These are phyloP conservation scores for Acleris literana DNA, from an alignment of 2,888 invertebrate genomes.

Conservation along the genomic window DNA sequence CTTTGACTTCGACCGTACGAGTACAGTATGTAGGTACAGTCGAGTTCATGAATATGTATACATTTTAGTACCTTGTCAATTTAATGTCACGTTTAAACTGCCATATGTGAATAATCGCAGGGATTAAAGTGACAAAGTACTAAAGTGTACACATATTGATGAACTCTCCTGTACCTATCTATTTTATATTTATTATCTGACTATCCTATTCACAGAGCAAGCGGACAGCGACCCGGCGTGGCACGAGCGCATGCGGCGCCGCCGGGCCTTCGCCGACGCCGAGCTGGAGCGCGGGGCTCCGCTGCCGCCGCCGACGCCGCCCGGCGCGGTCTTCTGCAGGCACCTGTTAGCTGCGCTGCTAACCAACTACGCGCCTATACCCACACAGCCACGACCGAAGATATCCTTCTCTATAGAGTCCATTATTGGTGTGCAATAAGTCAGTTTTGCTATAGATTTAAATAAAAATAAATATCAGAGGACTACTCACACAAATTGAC, in stretches of 20 bases:
- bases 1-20: too few relatives aligned
- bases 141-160: too few relatives aligned
- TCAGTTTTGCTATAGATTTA: neutral
- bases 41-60: too few relatives aligned
- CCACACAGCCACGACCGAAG: slow-evolving; percentile 63
- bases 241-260: slow-evolving; percentile 82
- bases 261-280: slow-evolving; percentile 87
- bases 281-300: slow-evolving; percentile 84
- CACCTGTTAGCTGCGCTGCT: slow-evolving; percentile 73
- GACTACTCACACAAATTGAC: too few relatives aligned
- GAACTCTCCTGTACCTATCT: too few relatives aligned
- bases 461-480: neutral
- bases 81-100: too few relatives aligned
- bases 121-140: too few relatives aligned
- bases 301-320: slow-evolving; percentile 46
- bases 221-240: slow-evolving; percentile 66
- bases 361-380: slow-evolving; percentile 65
- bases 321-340: slow-evolving; percentile 76
- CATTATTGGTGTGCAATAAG: slow-evolving; percentile 85
- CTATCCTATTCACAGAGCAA: slow-evolving; percentile 27
- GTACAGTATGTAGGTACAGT: too few relatives aligned
- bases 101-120: too few relatives aligned
- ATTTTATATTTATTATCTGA: neutral
- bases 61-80: too few relatives aligned
- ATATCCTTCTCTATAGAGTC: slow-evolving; percentile 87